A percentile compares a stretch with the other conserved stretches of the same genome.
Conservation (phyloP, 2,113 vertebrate species). For the Psilopsiagon aurifrons region DNA sequence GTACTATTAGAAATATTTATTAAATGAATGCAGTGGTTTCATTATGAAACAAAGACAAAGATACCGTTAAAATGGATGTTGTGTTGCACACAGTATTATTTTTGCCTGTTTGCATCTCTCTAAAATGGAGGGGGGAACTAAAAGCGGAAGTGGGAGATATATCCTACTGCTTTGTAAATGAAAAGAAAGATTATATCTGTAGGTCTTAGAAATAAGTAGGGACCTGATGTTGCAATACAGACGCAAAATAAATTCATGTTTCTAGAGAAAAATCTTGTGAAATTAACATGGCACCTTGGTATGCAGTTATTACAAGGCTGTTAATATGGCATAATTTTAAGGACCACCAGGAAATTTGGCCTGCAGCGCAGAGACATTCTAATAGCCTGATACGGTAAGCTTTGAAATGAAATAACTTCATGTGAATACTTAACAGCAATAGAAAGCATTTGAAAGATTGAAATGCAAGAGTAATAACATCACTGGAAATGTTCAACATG, state of each 20-base stretch:
- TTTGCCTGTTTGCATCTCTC: background rate
- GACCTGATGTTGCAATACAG: background rate
- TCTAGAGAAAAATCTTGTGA: background rate
- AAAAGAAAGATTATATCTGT: background rate
- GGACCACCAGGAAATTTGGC: constrained; percentile 30
- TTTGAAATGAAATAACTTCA: constrained; percentile 17
- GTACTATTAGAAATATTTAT: background rate
- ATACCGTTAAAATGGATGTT: background rate
- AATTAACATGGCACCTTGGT: background rate
- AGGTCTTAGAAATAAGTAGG: background rate
- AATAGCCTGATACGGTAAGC: background rate
- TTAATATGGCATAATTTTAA: constrained; percentile 15
- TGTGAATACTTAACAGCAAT: constrained; percentile 5
- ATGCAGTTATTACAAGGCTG: background rate
- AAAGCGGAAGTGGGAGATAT: background rate
- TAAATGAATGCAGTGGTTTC: background rate
- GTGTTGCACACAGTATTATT: background rate
- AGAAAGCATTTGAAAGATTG: background rate
- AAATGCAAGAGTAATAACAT: background rate
- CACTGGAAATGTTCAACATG: background rate
- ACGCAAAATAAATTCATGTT: background rate
- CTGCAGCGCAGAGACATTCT: constrained; percentile 29
- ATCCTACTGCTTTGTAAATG: background rate
- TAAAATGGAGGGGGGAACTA: background rate
- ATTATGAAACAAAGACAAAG: background rate